These are phyloP conservation scores for Bombus balteatus DNA, from an alignment of 1,140 invertebrate genomes.

Conservation along the genomic window DNA sequence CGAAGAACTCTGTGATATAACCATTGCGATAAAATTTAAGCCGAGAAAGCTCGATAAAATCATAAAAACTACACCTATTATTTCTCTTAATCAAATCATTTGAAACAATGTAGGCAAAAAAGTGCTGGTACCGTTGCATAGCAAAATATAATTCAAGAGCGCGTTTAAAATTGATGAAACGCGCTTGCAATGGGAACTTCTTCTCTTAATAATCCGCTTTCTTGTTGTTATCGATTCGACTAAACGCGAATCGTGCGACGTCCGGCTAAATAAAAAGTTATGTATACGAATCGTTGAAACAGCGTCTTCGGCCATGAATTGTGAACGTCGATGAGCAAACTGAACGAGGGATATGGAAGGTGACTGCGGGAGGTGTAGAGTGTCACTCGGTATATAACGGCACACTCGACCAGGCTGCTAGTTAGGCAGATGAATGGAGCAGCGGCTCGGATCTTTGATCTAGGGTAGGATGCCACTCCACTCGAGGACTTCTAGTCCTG, in stretches of 20 bases:
- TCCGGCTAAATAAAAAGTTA: not conserved
- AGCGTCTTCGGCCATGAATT: not conserved
- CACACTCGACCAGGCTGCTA: slow-evolving; percentile 23
- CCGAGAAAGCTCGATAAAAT: not conserved
- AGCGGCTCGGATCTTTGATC: slow-evolving; percentile 65
- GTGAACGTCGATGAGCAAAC: not conserved
- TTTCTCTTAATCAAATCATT: not conserved
- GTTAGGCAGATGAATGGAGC: slow-evolving; percentile 45
- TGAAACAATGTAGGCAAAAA: accelerated
- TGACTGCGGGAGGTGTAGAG: not conserved
- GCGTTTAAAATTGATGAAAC: not conserved
- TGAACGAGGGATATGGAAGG: too few relatives aligned
- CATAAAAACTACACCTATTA: not conserved
- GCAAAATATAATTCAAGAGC: accelerated
- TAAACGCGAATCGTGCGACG: too few relatives aligned
- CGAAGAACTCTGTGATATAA: not conserved
- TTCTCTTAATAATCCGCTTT: not conserved
- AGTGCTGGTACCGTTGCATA: too few relatives aligned
- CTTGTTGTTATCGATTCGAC: too few relatives aligned
- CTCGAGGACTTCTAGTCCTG: slow-evolving; percentile 46
- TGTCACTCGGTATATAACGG: slow-evolving; percentile 51
- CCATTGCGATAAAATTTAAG: not conserved
- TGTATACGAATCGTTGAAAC: not conserved
- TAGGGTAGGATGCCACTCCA: slow-evolving; percentile 61
- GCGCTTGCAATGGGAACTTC: not conserved